Percentiles rank a stretch among this genome's conserved stretches.
phyloP scores from a whole-genome alignment of 2,888 invertebrate genomes.

The Strigamia transsilvanica region DNA sequence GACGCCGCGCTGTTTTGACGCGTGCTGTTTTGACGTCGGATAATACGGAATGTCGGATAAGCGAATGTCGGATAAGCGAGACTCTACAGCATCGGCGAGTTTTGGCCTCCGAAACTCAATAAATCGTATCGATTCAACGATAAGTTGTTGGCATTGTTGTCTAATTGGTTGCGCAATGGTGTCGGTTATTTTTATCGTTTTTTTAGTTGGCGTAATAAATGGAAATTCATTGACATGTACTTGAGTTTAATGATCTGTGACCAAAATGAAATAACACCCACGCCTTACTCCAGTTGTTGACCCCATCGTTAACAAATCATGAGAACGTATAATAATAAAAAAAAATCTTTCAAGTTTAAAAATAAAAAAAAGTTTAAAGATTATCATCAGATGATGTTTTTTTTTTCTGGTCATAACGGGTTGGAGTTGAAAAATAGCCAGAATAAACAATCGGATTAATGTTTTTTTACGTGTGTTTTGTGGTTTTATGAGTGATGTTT shows the following conservation, averaged over 20 bases:
- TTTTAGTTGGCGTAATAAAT: not conserved
- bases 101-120: too few relatives aligned
- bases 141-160: too few relatives aligned
- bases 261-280: constrained; percentile 7
- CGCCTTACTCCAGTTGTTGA: constrained; percentile 38
- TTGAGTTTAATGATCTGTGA: constrained; percentile 40
- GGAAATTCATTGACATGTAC: constrained; percentile 32
- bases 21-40: too few relatives aligned
- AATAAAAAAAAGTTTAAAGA: not conserved
- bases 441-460: too few relatives aligned
- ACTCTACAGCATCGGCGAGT: too few relatives aligned
- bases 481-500: too few relatives aligned
- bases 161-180: not conserved
- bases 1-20: too few relatives aligned
- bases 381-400: not conserved
- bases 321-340: constrained; percentile 10
- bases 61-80: too few relatives aligned
- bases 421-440: not conserved
- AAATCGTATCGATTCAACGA: too few relatives aligned
- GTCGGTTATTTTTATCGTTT: not conserved
- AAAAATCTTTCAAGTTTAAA: not conserved
- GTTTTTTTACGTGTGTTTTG: too few relatives aligned
- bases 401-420: not conserved
- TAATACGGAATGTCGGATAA: too few relatives aligned
- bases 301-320: constrained; percentile 33